Base-by-base conservation (phyloP, 2,113 vertebrate genomes). In the Empidonax traillii region DNA sequence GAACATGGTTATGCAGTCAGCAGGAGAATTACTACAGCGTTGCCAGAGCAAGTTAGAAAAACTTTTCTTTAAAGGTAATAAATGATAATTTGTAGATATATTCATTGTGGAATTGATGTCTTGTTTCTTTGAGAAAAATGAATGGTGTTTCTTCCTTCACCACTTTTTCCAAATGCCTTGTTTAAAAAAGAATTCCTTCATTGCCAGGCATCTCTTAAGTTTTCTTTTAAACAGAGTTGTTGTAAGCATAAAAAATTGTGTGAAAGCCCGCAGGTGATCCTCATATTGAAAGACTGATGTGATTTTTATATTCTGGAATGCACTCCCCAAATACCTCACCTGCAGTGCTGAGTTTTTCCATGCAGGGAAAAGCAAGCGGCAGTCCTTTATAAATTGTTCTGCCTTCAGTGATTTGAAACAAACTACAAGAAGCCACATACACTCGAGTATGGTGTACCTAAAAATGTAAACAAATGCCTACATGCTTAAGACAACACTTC, bases 231-330 rank as follows among this genome's bases (percentile, higher is more conserved):
- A 59, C 55, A 81, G 51, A 41, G 27, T 69, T 77, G 75, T 52
- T 83, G 81, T 86, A 84, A 92, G 63, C 63, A 94, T 73, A 74
- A 93, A 77, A 80, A 84, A 86, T 14, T 75, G 52, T 58, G 44
- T 63, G 86, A 43, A 71, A 91, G 56, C 69, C 94, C 84, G 72
- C 61, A 89, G 94, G 83, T 97, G 89, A 92, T 90, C 83, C 72
- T 94, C 47, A 30, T 81, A 63, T 39, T 4, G 20, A 55, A 91
- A 89, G 66, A 75, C 43, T 82, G 76, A 80, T 77, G 63, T 81
- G 76, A 63, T 74, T 94, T 88, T 95, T 93, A 35, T 90, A 89
- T 92, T 90, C 83, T 81, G 47, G 63, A 89, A 87, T 87, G 49
- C 43, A 43, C 4, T 90, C 39, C 39, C 68, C 12, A 35, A 52